Base-by-base conservation (phyloP, 2,113 vertebrate genomes). In the Hippocampus comes region DNA sequence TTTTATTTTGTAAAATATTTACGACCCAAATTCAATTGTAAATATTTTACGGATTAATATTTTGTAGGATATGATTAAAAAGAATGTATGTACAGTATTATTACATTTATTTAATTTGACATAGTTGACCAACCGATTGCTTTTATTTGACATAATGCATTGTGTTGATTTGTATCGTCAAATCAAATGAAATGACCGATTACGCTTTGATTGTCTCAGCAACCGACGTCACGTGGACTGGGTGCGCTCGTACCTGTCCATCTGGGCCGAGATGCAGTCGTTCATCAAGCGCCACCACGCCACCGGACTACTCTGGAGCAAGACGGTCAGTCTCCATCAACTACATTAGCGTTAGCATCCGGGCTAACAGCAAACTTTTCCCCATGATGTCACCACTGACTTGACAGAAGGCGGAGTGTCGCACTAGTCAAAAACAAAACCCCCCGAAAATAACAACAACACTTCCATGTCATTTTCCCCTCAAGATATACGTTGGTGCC, bases 211-310 rank as follows among this genome's bases (percentile, higher is more conserved):
- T 1, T 57, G n/a, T 12, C 2, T 2, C 88, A 99, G 97, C 21
- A 96, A 99, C 76, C 79, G 90, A 48, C 94, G 92, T 23, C 97
- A 99, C 14, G 95, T 97, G 74, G 96, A 99, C 73, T 99, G 97
- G 97, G 97, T 98, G 73, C 95, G 92, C 76, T 95, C 96, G 0
- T 99, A 98, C 71, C 89, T 99, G 82, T 94, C 91, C 48, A 96
- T 99, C 88, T 99, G 97, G 97, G 95, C 91, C 30, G 94, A 98
- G 55, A 90, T 99, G 82, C 97, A 99, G 84, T 87, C 87, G 18
- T 98, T 96, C 79, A 99, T 99, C 87, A 98, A 96, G 84, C 94
- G 96, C 70, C 91, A 99, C 79, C 95, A 99, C 82, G 94, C 94
- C 66, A 96, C 95, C 25, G 97, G 97, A 63, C 94, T 98, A 66